phyloP scores from a whole-genome alignment of 2,113 vertebrate species.

The Dendropsophus ebraccatus region DNA sequence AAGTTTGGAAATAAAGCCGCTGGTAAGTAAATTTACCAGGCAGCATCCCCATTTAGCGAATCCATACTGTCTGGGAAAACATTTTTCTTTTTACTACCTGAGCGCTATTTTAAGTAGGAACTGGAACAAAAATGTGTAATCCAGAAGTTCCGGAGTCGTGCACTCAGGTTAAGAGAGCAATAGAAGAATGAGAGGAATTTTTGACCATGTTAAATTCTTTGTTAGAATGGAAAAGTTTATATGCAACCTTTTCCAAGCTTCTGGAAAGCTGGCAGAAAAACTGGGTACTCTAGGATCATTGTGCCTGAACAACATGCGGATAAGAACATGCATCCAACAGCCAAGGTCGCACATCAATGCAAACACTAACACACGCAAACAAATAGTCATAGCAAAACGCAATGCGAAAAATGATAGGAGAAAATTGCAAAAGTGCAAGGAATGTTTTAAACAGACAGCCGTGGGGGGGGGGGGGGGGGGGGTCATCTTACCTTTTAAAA shows the following conservation, averaged over 20 bases:
- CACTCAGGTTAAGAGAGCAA: not conserved
- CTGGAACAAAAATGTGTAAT: not conserved
- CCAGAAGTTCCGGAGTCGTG: not conserved
- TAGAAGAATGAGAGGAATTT: slow-evolving; percentile 24
- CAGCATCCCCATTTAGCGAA: no score
- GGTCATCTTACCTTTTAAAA: no score
- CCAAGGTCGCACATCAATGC: not conserved
- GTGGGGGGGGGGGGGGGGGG: no score
- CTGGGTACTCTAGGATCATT: slow-evolving; percentile 9
- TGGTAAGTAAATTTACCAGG: no score
- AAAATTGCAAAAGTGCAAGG: no score
- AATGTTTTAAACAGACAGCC: no score
- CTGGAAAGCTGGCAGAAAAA: not conserved
- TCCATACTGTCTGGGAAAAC: no score
- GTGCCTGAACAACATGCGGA: not conserved
- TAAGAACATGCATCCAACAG: not conserved
- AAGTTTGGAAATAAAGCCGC: no score
- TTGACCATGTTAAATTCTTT: not conserved
- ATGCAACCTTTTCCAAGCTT: not conserved
- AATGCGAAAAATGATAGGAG: no score
- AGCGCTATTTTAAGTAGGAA: no score
- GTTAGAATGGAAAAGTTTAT: not conserved
- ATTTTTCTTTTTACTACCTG: no score
- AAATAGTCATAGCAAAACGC: no score
- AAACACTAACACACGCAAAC: not conserved